Evolutionary conservation across 2,113 vertebrate genomes (phyloP).

Genomic region (Rhabdomys dilectus): DNA sequence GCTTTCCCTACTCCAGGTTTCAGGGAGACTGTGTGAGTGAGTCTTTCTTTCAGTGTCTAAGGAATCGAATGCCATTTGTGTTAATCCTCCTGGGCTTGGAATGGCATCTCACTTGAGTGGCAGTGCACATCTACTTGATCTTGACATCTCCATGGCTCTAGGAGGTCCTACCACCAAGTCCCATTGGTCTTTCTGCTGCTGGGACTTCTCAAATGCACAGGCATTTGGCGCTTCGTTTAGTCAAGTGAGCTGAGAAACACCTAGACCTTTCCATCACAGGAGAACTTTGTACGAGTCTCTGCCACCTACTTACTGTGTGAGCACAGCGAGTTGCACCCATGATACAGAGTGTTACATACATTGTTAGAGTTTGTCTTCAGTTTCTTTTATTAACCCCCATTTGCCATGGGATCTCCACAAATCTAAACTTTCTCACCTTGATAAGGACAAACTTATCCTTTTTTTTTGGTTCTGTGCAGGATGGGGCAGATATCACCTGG

Average conservation of each 20-base stretch:
- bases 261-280: background rate
- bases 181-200: background rate
- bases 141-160: background rate
- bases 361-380: fast-evolving
- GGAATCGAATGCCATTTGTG: background rate
- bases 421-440: background rate
- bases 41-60: background rate
- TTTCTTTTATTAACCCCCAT: background rate
- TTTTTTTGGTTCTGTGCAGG: no score
- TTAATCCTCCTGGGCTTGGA: background rate
- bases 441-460: background rate
- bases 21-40: background rate
- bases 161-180: background rate
- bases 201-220: no score
- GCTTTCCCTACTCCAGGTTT: background rate
- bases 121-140: background rate
- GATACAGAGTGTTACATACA: fast-evolving
- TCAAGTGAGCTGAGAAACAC: background rate
- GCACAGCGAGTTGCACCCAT: background rate
- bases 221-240: background rate
- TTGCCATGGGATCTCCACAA: background rate
- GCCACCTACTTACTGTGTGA: fast-evolving
- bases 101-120: background rate
- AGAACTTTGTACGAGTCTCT: background rate
- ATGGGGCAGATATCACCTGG: background rate